Evolutionary conservation across 1,140 invertebrate genomes (phyloP), one percentile per base, ranked within the genome.

Genomic region (Pollicipes pollicipes): DNA sequence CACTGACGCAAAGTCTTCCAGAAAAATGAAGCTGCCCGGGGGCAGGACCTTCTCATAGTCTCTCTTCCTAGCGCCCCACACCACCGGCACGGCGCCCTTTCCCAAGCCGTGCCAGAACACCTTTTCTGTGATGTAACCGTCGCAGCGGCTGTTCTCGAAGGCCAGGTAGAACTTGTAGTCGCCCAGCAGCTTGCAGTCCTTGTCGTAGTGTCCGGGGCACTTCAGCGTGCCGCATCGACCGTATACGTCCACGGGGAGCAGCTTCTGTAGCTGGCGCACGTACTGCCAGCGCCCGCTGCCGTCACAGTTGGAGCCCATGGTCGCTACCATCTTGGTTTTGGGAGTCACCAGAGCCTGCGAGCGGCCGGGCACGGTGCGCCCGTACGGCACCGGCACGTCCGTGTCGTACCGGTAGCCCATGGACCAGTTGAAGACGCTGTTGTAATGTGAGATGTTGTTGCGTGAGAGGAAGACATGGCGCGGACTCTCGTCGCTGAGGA

Each of bases 121-220:
- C 76, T 89, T 89, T 75, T 89, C 87, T 0, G 87, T 88, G 30
- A 89, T 76, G 74, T 89, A 90, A 74, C 88, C 84, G n/a, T 79
- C 77, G 72, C 88, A 89, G 72, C 84, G 83, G 0, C 85, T 84
- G 75, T 90, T 90, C 79, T 91, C 89, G 72, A 90, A 87, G 0
- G 88, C 83, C 32, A 90, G 77, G 76, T 90, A 90, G 77, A 91
- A 91, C 73, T 87, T 82, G 77, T 90, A 90, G 0, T 80, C 68
- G 2, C 81, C 75, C 16, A 88, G 77, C 24, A 77, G 68, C 1
- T 78, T 74, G 73, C 88, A 89, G 73, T 87, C 84, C 0, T 72
- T 74, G 69, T 73, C 76, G 70, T 87, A 85, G 75, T 86, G 83
- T 27, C 85, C 84, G 0, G 85, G 83, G 76, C 87, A 76, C 75